phyloP scores from a whole-genome alignment of 2,797 vertebrate species.

The Denticeps clupeoides region DNA sequence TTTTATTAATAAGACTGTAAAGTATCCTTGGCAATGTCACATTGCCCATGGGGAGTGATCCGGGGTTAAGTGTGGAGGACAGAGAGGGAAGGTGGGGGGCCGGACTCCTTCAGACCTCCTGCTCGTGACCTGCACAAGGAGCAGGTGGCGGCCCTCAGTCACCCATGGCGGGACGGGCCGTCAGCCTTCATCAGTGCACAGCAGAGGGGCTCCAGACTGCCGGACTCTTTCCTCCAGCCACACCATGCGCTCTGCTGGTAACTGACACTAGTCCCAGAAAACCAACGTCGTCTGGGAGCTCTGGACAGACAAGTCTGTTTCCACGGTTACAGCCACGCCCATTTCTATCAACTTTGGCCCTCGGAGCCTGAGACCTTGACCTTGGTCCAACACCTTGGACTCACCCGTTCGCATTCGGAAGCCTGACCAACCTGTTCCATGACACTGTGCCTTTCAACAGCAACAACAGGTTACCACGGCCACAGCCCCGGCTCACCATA shows the following conservation, averaged over 20 bases:
- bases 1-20: too few relatives aligned
- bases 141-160: slow-evolving; percentile 32
- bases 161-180: slow-evolving; percentile 3
- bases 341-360: too few relatives aligned
- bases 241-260: background rate
- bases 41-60: too few relatives aligned
- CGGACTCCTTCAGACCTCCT: slow-evolving; percentile 16
- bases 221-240: too few relatives aligned
- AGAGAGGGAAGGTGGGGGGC: background rate
- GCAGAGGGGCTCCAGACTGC: slow-evolving; percentile 12
- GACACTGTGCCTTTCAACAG: background rate
- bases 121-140: slow-evolving; percentile 27
- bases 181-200: slow-evolving; percentile 13
- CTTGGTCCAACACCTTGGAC: slow-evolving; percentile 14
- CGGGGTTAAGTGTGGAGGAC: slow-evolving; percentile 8
- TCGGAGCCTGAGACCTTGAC: too few relatives aligned
- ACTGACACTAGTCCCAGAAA: too few relatives aligned
- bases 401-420: slow-evolving; percentile 8
- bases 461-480: slow-evolving; percentile 75
- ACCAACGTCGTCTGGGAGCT: too few relatives aligned
- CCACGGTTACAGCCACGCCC: too few relatives aligned
- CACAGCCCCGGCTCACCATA: slow-evolving; percentile 53
- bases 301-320: too few relatives aligned
- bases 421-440: background rate
- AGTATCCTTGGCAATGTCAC: too few relatives aligned